Evolutionary conservation across 1,140 invertebrate genomes (phyloP).

Genomic region (Brachionus plicatilis): DNA sequence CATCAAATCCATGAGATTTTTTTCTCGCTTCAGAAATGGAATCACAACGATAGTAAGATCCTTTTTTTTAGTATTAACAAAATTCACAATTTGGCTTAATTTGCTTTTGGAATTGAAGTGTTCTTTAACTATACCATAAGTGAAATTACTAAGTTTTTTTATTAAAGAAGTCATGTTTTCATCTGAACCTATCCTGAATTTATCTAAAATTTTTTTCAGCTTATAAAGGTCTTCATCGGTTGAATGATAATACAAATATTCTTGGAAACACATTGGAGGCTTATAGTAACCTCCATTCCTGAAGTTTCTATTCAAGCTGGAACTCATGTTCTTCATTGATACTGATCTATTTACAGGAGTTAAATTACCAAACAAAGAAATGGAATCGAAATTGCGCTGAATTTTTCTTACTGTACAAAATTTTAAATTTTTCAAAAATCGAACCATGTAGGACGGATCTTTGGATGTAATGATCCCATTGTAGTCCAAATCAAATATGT

Average conservation of each 20-base stretch:
- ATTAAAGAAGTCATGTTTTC: not conserved
- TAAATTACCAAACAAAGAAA: not conserved
- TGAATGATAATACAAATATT: constrained; percentile 25
- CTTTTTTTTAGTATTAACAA: not conserved
- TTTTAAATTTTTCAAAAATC: constrained; percentile 16
- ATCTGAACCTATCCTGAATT: not conserved
- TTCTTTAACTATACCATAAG: not conserved
- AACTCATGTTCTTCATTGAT: not conserved
- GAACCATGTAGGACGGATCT: not conserved
- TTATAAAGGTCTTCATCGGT: not conserved
- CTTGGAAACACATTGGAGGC: constrained; percentile 8
- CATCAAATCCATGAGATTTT: constrained; percentile 72
- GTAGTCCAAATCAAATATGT: not conserved
- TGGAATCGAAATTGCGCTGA: not conserved
- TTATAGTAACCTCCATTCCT: not conserved
- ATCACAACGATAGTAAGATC: constrained; percentile 63
- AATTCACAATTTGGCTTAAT: not conserved
- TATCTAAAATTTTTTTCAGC: not conserved
- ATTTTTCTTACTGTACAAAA: not conserved
- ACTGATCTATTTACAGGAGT: not conserved
- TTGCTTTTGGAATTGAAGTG: not conserved
- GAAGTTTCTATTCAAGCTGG: not conserved
- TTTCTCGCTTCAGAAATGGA: constrained; percentile 74
- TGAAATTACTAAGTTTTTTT: not conserved
- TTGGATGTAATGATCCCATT: not conserved